phyloP scores from a whole-genome alignment of 2,888 invertebrate genomes.

The Agelastica alni region DNA sequence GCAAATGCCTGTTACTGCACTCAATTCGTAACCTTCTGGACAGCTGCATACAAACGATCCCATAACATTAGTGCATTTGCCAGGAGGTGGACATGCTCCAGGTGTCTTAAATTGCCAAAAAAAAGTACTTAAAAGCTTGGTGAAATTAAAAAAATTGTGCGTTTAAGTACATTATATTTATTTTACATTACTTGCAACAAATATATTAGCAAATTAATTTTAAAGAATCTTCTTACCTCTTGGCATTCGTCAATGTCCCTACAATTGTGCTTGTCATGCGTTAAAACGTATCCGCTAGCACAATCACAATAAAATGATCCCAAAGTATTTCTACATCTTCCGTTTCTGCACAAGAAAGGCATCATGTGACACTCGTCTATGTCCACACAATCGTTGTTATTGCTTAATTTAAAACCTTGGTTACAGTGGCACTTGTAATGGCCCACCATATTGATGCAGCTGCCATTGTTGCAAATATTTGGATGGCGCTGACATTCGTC shows the following conservation, averaged over 20 bases:
- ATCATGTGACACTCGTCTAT: constrained; percentile 84
- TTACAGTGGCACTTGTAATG: constrained; percentile 76
- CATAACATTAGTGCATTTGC: constrained; percentile 70
- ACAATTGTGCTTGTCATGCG: constrained; percentile 77
- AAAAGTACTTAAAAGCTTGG: too few species aligned
- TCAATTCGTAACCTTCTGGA: constrained; percentile 76
- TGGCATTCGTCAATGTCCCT: constrained; percentile 78
- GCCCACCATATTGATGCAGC: constrained; percentile 73
- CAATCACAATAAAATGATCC: constrained; percentile 84
- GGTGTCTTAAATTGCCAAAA: constrained; percentile 59
- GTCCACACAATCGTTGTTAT: constrained; percentile 79
- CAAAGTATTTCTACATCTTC: constrained; percentile 77
- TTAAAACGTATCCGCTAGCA: constrained; percentile 75
- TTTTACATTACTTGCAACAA: too few species aligned
- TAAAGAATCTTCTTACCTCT: constrained; percentile 60
- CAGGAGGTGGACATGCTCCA: constrained; percentile 66
- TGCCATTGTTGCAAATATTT: constrained; percentile 76
- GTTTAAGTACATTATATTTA: too few species aligned
- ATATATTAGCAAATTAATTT: too few species aligned
- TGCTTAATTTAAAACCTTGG: constrained; percentile 75
- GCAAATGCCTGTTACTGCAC: constrained; percentile 63
- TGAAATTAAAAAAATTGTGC: too few species aligned
- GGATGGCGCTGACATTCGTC: constrained; percentile 76
- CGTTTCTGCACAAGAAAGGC: constrained; percentile 84
- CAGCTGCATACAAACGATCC: constrained; percentile 77